Percentiles rank a stretch among this genome's conserved stretches.
phyloP scores from a whole-genome alignment of 2,888 invertebrate genomes.

The Ichneumoninae sp. region DNA sequence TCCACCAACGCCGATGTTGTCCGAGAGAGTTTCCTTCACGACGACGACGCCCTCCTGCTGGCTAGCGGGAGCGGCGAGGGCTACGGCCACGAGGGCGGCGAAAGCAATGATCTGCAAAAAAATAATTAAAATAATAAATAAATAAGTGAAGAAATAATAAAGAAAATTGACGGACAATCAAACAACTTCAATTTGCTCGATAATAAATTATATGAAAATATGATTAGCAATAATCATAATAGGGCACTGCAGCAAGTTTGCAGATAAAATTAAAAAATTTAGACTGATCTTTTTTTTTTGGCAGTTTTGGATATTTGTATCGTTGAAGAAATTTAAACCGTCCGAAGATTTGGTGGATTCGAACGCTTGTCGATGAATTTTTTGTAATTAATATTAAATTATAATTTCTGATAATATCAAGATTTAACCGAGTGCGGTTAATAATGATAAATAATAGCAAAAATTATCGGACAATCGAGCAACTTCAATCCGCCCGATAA shows the following conservation, averaged over 20 bases:
- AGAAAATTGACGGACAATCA: too few relatives aligned
- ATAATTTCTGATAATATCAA: too few relatives aligned
- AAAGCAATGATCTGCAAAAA: constrained; percentile 72
- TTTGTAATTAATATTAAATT: too few relatives aligned
- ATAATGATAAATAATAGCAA: background rate
- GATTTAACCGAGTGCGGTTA: too few relatives aligned
- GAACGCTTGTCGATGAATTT: background rate
- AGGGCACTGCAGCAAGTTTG: background rate
- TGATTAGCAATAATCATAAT: too few relatives aligned
- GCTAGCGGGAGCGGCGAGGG: constrained; percentile 69
- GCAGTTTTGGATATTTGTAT: too few relatives aligned
- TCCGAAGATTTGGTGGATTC: background rate
- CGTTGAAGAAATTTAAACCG: too few relatives aligned
- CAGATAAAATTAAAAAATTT: too few relatives aligned
- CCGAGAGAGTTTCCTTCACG: constrained; percentile 72
- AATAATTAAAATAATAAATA: constrained; percentile 26
- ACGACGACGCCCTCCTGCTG: constrained; percentile 63
- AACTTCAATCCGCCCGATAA: background rate
- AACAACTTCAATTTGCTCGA: too few relatives aligned
- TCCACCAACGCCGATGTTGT: constrained; percentile 77
- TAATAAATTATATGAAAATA: too few relatives aligned
- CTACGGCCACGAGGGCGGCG: constrained; percentile 74
- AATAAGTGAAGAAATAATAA: too few relatives aligned
- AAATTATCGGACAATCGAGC: background rate
- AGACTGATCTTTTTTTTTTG: too few relatives aligned